These are phyloP conservation scores for Caenorhabditis sp. DNA, from an alignment of 2,888 invertebrate species.

Conservation along the genomic window DNA sequence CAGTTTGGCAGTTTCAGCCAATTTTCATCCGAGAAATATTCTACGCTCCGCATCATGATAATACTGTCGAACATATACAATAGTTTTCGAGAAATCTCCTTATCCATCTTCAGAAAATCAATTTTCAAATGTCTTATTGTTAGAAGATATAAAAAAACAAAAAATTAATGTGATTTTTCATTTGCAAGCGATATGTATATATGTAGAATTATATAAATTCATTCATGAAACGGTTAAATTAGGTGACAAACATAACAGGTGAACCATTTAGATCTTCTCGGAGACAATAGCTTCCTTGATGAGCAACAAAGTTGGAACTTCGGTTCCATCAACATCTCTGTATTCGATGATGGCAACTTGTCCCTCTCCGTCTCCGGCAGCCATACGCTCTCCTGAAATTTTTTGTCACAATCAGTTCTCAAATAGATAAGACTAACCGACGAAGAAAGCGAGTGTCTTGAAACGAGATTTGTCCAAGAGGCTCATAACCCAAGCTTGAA, in stretches of 20 bases:
- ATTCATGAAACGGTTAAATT: constrained; percentile 32
- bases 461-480: constrained; percentile 67
- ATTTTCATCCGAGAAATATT: constrained; percentile 1
- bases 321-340: constrained; percentile 62
- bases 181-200: constrained; percentile 34
- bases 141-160: constrained; percentile 19
- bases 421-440: constrained; percentile 37
- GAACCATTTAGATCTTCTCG: constrained; percentile 78
- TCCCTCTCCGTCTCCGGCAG: constrained; percentile 69
- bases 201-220: constrained; percentile 31
- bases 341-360: constrained; percentile 89
- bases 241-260: constrained; percentile 19
- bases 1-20: constrained; percentile 2
- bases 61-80: background rate
- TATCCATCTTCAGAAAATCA: constrained; percentile 15
- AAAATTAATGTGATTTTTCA: constrained; percentile 33
- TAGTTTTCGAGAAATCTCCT: background rate
- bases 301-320: constrained; percentile 87
- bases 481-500: constrained; percentile 66
- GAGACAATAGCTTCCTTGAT: constrained; percentile 93
- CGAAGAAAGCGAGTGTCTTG: constrained; percentile 69
- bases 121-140: no score
- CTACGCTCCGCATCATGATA: constrained; percentile 11
- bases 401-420: background rate
- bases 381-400: constrained; percentile 65